Base-by-base conservation (phyloP, 2,797 vertebrate genomes). In the Pteronotus mesoamericanus region DNA sequence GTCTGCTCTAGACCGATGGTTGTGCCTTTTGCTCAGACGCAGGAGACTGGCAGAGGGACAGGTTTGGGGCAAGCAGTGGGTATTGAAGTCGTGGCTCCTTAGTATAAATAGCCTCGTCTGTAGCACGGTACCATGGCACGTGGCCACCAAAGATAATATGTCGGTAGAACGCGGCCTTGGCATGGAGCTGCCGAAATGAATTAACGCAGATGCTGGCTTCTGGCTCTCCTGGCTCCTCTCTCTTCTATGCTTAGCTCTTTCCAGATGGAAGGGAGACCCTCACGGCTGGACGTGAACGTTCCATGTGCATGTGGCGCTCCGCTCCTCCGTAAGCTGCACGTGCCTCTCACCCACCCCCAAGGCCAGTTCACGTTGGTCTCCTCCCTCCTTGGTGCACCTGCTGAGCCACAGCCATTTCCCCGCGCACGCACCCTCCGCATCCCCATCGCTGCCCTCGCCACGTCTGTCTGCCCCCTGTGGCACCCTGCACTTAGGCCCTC, bases 351-450 rank as follows among this genome's bases (percentile, higher is more conserved):
- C 24, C 11, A 6, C 32, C 32, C 7, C 37, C 9, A 5, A 3
- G 15, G 61, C 42, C 42, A 5, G 32, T 18, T 3, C 0, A 2
- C n/a, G 34, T 42, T 32, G 29, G 34, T 5, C 8, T 59, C 68
- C 7, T 44, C 46, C 18, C 18, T 14, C 37, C 34, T 6, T 16
- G 32, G 64, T 37, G 64, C 15, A 1, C 14, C 19, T 16, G 0
- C 12, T 34, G 53, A 21, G 5, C 71, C n/a, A 0, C 22, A 4
- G 55, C 39, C 14, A 0, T 46, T 48, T 69, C 29, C 29, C 51
- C 37, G 0, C 51, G 61, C 1, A 12, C 5, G 9, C 39, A 22
- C n/a, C n/a, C n/a, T n/a, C n/a, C n/a, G n/a, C 26, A 1, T 12
- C 3, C 3, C 71, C 44, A 26, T 51, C 59, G 0, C 15, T 44